A percentile compares a stretch with the other conserved stretches of the same genome.
Evolutionary conservation across 2,888 invertebrate species (phyloP).

Genomic region (Thera obeliscata): DNA sequence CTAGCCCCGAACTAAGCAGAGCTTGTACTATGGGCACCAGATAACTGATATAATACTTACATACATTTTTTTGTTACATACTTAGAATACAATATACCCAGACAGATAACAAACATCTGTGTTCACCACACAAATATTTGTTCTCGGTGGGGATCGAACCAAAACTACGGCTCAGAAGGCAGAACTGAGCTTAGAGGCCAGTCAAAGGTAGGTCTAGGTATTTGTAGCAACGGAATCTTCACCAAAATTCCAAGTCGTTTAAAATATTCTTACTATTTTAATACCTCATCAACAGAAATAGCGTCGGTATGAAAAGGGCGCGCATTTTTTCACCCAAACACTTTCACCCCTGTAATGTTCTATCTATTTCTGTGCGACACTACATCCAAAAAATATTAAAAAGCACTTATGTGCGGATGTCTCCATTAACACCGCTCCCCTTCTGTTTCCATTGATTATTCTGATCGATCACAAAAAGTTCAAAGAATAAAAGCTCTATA

Average conservation of each 20-base stretch:
- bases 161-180: no score
- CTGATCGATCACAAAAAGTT: slow-evolving; percentile 66
- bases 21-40: no score
- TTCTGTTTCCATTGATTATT: slow-evolving; percentile 62
- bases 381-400: slow-evolving; percentile 82
- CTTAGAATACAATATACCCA: no score
- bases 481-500: slow-evolving; percentile 18
- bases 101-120: no score
- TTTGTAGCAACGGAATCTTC: no score
- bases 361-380: slow-evolving; percentile 68
- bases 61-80: no score
- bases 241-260: neutral
- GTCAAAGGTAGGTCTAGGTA: no score
- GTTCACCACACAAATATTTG: no score
- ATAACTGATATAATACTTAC: no score
- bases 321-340: slow-evolving; percentile 53
- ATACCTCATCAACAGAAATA: slow-evolving; percentile 26
- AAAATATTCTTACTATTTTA: slow-evolving; percentile 17
- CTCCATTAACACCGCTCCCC: slow-evolving; percentile 75
- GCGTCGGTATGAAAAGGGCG: slow-evolving; percentile 41
- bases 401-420: slow-evolving; percentile 79
- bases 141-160: no score
- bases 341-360: slow-evolving; percentile 60
- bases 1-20: no score
- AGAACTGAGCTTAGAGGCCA: no score